A percentile compares a stretch with the other conserved stretches of the same genome.
These are phyloP conservation scores for Physeter macrocephalus DNA, from an alignment of 2,113 vertebrate species.

Conservation along the genomic window DNA sequence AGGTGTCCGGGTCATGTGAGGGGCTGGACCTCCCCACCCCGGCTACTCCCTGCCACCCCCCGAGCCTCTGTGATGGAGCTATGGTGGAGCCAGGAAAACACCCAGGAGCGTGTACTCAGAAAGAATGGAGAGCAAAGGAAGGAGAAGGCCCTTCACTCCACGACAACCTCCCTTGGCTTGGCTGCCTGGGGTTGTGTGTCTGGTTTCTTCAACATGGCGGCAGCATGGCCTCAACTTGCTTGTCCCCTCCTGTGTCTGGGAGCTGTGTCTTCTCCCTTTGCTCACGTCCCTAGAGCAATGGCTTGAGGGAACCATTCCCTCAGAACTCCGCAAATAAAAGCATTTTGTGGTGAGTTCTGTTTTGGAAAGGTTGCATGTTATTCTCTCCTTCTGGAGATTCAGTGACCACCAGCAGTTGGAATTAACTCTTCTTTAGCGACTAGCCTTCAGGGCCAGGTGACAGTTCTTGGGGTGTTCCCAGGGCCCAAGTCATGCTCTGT, in stretches of 20 bases:
- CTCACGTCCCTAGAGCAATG: neutral
- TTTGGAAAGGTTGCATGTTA: neutral
- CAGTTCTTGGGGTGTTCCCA: neutral
- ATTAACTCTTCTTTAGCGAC: neutral
- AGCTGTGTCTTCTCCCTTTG: neutral
- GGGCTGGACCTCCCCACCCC: no score
- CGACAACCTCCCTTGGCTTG: neutral
- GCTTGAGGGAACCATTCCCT: neutral
- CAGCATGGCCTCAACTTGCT: rapidly evolving
- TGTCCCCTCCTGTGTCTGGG: neutral
- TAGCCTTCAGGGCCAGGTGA: neutral
- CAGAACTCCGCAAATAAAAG: neutral
- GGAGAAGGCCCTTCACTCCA: rapidly evolving
- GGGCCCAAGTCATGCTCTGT: neutral
- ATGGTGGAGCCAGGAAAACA: neutral
- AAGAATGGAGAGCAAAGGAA: neutral
- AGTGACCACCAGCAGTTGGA: neutral
- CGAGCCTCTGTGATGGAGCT: neutral
- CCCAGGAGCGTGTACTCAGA: neutral
- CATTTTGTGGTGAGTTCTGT: neutral
- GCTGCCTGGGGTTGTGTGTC: neutral
- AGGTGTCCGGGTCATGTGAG: neutral
- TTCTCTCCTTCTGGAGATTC: neutral
- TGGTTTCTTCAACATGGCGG: neutral
- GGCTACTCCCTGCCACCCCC: no score